phyloP scores from a whole-genome alignment of 2,888 invertebrate genomes.

The Odontothrips loti region DNA sequence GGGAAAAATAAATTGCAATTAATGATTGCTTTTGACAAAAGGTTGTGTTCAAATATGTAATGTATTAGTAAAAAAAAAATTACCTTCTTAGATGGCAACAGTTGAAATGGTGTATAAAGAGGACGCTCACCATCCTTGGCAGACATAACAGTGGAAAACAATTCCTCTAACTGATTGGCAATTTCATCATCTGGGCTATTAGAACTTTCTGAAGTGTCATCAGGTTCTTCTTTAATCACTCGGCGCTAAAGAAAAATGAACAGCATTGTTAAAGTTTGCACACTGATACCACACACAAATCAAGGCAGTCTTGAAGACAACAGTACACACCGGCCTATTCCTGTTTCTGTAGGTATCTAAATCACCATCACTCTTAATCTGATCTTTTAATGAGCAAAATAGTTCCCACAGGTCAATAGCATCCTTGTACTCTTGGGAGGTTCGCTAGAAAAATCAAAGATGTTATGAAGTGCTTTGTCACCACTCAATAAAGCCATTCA shows the following conservation, averaged over 20 bases:
- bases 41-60: background rate
- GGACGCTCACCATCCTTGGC: conserved; percentile 75
- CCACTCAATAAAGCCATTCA: conserved; percentile 30
- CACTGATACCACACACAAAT: too few relatives aligned
- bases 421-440: conserved; percentile 81
- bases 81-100: conserved; percentile 83
- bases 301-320: background rate
- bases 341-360: background rate
- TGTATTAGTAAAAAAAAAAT: background rate
- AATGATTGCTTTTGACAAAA: background rate
- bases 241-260: background rate
- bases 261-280: background rate
- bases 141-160: conserved; percentile 83
- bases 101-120: conserved; percentile 80
- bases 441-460: conserved; percentile 52
- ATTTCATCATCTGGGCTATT: conserved; percentile 60
- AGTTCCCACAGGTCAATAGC: conserved; percentile 84
- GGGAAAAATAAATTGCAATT: conserved; percentile 34
- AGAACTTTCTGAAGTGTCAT: conserved; percentile 33
- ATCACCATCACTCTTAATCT: conserved; percentile 51
- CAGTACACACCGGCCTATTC: conserved; percentile 39
- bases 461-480: background rate
- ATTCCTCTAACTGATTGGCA: conserved; percentile 73
- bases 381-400: conserved; percentile 50
- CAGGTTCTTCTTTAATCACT: conserved; percentile 42